phyloP scores from a whole-genome alignment of 1,140 invertebrate genomes.

The Nephila pilipes region DNA sequence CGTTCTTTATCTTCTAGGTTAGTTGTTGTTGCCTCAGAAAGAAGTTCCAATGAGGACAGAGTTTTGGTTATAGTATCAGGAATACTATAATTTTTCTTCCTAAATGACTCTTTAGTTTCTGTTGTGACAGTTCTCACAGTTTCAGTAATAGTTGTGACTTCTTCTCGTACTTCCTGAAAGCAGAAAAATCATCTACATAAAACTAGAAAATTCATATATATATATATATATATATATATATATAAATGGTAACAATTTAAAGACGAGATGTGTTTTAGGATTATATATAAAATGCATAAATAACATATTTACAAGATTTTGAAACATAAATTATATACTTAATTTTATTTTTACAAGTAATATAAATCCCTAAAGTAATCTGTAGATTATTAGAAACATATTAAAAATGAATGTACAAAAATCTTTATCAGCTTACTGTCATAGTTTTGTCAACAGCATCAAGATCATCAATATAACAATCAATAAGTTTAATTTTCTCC shows the following conservation, averaged over 20 bases:
- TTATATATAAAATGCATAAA: no score
- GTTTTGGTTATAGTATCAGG: slow-evolving; percentile 86
- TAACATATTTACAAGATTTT: no score
- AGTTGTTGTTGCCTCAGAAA: slow-evolving; percentile 88
- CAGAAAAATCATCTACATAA: background rate
- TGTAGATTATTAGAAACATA: background rate
- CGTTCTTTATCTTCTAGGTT: slow-evolving; percentile 92
- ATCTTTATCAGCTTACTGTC: slow-evolving; percentile 46
- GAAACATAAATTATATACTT: no score
- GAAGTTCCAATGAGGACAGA: slow-evolving; percentile 83
- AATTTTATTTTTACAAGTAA: slow-evolving; percentile 4
- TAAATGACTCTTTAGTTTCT: slow-evolving; percentile 86
- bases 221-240: no score
- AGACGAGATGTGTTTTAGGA: background rate
- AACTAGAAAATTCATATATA: no score
- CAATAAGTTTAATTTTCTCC: slow-evolving; percentile 68
- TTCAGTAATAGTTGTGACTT: slow-evolving; percentile 75
- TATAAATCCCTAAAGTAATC: background rate
- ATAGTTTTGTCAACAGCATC: slow-evolving; percentile 65
- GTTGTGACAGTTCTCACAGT: slow-evolving; percentile 83
- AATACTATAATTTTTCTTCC: slow-evolving; percentile 86
- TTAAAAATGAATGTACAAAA: background rate
- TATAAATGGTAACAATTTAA: background rate
- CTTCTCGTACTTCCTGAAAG: slow-evolving; percentile 77
- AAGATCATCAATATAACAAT: slow-evolving; percentile 73